phyloP scores from a whole-genome alignment of 2,113 vertebrate species.

The Ceyx melanurus region DNA sequence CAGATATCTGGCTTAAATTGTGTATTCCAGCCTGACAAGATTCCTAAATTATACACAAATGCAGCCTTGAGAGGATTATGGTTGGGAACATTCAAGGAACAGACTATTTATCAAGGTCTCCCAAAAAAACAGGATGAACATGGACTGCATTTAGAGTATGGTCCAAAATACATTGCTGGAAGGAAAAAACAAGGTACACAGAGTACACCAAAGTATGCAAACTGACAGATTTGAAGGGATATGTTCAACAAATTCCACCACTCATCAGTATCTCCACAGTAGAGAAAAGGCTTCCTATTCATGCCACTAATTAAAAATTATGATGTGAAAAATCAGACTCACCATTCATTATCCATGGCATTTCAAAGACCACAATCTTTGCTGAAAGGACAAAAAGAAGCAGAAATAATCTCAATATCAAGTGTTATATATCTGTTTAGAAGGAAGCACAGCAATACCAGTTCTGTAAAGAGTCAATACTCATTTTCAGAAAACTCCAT shows the following conservation, averaged over 20 bases:
- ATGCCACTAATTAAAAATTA: background rate
- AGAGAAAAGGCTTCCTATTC: background rate
- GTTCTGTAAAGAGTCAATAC: background rate
- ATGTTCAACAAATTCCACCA: background rate
- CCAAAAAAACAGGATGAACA: background rate
- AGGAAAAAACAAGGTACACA: background rate
- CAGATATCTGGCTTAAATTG: background rate
- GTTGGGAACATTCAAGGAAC: background rate
- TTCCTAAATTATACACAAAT: background rate
- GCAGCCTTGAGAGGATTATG: background rate
- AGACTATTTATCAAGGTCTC: background rate
- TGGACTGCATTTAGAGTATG: background rate
- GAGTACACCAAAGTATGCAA: background rate
- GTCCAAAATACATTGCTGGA: background rate
- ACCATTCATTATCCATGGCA: slow-evolving; percentile 99
- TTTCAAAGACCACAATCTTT: slow-evolving; percentile 97
- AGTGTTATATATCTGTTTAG: background rate
- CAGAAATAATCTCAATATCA: background rate
- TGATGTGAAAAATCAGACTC: slow-evolving; percentile 27
- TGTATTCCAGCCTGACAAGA: background rate
- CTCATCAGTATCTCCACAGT: background rate
- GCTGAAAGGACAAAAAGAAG: slow-evolving; percentile 78
- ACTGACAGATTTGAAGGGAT: background rate
- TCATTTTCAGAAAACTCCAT: background rate
- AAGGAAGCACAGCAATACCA: background rate